Conservation (phyloP, 2,888 invertebrate genomes). For the Toxonevra muliebris region DNA sequence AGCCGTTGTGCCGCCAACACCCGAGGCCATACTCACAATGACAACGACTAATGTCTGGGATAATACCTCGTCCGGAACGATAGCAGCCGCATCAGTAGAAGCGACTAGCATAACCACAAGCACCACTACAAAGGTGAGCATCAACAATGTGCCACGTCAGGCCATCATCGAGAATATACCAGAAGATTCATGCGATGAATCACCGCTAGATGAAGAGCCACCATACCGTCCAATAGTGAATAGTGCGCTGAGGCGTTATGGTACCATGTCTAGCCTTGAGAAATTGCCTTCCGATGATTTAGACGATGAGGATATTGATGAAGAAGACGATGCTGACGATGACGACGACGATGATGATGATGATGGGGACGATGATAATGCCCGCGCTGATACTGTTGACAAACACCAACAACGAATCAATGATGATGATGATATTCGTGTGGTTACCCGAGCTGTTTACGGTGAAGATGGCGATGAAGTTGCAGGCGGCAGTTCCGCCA, state of each 20-base stretch:
- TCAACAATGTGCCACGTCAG: constrained; percentile 52
- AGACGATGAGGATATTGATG: constrained; percentile 57
- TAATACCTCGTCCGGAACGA: constrained; percentile 65
- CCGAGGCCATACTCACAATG: constrained; percentile 67
- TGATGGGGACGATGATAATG: constrained; percentile 45
- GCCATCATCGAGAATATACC: constrained; percentile 61
- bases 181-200: constrained; percentile 74
- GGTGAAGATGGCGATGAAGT: background rate
- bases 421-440: constrained; percentile 61
- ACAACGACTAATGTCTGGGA: constrained; percentile 64
- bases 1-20: constrained; percentile 79
- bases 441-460: constrained; percentile 49
- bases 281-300: constrained; percentile 70
- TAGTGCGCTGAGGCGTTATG: constrained; percentile 67
- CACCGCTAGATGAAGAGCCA: constrained; percentile 77
- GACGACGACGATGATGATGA: constrained; percentile 43
- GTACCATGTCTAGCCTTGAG: constrained; percentile 79
- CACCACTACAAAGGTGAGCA: constrained; percentile 50
- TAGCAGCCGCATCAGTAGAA: constrained; percentile 56
- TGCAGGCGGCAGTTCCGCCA: constrained; percentile 40
- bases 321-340: constrained; percentile 67
- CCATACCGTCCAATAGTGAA: constrained; percentile 75
- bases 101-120: constrained; percentile 18
- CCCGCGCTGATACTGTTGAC: constrained; percentile 59
- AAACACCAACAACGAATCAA: constrained; percentile 45